A percentile compares a stretch with the other conserved stretches of the same genome.
phyloP scores from a whole-genome alignment of 1,140 invertebrate species.

The Ylistrum balloti region DNA sequence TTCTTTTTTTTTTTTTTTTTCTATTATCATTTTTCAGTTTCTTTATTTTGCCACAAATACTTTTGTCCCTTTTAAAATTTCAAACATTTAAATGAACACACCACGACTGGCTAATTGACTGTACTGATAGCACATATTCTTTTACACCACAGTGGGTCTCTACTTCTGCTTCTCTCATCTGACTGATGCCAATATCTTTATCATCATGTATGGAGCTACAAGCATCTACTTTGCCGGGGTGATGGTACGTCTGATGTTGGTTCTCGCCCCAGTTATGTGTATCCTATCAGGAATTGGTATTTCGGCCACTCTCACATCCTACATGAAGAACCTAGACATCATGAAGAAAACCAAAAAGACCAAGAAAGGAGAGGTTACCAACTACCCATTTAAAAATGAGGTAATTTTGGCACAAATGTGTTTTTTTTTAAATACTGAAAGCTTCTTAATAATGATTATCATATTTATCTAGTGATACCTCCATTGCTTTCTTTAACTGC shows the following conservation, averaged over 20 bases:
- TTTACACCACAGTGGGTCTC: slow-evolving; percentile 88
- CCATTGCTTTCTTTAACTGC: too few species aligned
- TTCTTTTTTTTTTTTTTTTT: too few species aligned
- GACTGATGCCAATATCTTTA: slow-evolving; percentile 98
- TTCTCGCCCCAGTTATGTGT: slow-evolving; percentile 98
- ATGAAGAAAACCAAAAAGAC: slow-evolving; percentile 81
- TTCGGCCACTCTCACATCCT: slow-evolving; percentile 93
- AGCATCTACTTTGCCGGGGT: slow-evolving; percentile 99
- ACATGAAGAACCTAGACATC: slow-evolving; percentile 90
- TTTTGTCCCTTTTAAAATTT: too few species aligned
- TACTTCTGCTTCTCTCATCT: slow-evolving; percentile 97
- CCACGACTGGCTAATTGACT: too few species aligned
- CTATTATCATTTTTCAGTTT: too few species aligned
- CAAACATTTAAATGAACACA: too few species aligned
- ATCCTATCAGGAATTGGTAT: slow-evolving; percentile 97
- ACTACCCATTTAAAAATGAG: slow-evolving; percentile 94
- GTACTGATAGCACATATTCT: neutral
- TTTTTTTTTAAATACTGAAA: too few species aligned
- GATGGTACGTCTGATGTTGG: slow-evolving; percentile 99
- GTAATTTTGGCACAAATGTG: slow-evolving; percentile 80
- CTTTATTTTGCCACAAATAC: too few species aligned
- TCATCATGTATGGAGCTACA: slow-evolving; percentile 97
- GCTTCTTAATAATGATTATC: too few species aligned
- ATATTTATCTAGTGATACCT: too few species aligned
- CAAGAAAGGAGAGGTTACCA: slow-evolving; percentile 80